Conservation (phyloP, 2,797 vertebrate genomes). For the Sebastes aleutianus region DNA sequence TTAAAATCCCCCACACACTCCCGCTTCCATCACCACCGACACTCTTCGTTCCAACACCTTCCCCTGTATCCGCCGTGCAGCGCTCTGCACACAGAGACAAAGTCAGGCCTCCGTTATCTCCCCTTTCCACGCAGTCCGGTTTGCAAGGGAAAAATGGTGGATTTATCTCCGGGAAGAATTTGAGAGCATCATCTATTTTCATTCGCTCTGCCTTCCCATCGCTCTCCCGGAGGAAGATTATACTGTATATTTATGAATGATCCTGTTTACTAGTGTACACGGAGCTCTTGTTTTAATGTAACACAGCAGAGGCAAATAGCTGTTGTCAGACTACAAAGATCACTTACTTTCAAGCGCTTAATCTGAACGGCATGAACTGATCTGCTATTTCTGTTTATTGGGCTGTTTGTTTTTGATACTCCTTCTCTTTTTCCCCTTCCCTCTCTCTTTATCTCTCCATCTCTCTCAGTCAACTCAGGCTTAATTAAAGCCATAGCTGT, state of each 20-base stretch:
- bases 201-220: conserved; percentile 49
- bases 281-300: conserved; percentile 47
- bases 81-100: conserved; percentile 26
- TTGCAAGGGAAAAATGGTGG: conserved; percentile 35
- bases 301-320: conserved; percentile 34
- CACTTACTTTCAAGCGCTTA: conserved; percentile 29
- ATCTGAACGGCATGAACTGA: conserved; percentile 26
- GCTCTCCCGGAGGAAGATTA: conserved; percentile 45
- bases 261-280: conserved; percentile 47
- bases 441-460: conserved; percentile 39
- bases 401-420: conserved; percentile 42
- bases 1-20: conserved; percentile 53
- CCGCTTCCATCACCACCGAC: conserved; percentile 66
- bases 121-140: conserved; percentile 44
- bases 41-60: conserved; percentile 56
- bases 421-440: not conserved
- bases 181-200: conserved; percentile 72
- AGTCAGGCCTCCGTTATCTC: conserved; percentile 61
- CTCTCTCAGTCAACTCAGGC: conserved; percentile 57
- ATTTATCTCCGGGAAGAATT: conserved; percentile 69
- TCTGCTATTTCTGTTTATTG: conserved; percentile 30
- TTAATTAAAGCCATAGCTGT: conserved; percentile 77
- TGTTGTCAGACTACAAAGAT: conserved; percentile 43
- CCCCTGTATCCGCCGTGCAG: not conserved
- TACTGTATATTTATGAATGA: conserved; percentile 72